Evolutionary conservation across 2,797 vertebrate species (phyloP), one percentile per base, ranked within the genome.

Genomic region (Rhabdomys pumilio): DNA sequence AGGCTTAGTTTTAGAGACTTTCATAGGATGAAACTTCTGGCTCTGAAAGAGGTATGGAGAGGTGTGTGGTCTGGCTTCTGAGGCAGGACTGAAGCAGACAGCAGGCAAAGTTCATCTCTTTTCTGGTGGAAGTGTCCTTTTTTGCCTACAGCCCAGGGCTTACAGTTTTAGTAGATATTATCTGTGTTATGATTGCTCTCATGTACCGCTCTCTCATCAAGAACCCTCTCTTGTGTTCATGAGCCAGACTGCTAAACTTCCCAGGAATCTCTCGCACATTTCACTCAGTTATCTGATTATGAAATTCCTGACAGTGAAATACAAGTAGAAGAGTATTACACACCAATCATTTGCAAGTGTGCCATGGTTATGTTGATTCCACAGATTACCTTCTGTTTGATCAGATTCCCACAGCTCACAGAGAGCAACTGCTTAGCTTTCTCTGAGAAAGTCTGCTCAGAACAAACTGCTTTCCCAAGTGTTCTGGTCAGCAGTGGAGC

Each of bases 391-490:
- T 69, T 91, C n/a, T 53, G 81, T 88, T 61, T 89, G 26, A n/a
- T 91, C 57, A 44, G 4, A 59, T 94, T 72, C 41, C 79, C 93
- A 65, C 29, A 82, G 17, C 59, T 95, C 63, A 19, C 38, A 5
- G 22, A 69, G 75, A 87, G 34, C 57, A 90, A 31, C 13, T 76
- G 44, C 88, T 90, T 67, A 47, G 38, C 59, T 80, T 95, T 88
- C 94, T 90, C 91, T 95, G 84, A 94, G 93, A 80, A 91, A 89
- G 90, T 95, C 65, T 84, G 15, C 72, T 38, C 83, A 93, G 92
- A 96, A 92, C 90, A 97, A 92, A 91, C 82, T 93, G 65, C 24
- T 84, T 76, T 87, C 85, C 96, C 55, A 93, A 96, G 93, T 95
- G 90, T 90, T 72, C 96, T 90, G 87, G 26, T 63, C 87, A 79